Evolutionary conservation across 2,797 vertebrate genomes (phyloP).

Genomic region (Chelonia mydas): DNA sequence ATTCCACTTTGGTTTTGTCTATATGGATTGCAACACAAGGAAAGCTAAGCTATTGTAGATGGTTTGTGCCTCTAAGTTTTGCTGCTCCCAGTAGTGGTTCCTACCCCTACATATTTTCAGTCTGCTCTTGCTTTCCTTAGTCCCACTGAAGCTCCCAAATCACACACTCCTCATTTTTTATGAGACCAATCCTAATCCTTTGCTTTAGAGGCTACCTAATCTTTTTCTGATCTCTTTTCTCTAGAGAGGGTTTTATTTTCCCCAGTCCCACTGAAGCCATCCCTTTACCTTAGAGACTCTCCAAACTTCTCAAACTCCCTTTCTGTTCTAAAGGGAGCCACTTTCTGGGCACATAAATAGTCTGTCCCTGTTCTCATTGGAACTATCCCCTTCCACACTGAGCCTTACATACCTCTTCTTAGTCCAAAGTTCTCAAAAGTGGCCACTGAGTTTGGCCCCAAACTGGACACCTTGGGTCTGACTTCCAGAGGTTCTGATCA

Average conservation of each 20-base stretch:
- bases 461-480: fast-evolving
- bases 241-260: not conserved
- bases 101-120: not conserved
- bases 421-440: not conserved
- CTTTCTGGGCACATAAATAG: not conserved
- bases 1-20: not conserved
- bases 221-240: not conserved
- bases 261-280: not conserved
- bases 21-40: not conserved
- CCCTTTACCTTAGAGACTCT: not conserved
- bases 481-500: not conserved
- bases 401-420: not conserved
- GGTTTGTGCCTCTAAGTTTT: not conserved
- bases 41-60: not conserved
- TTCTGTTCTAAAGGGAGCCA: not conserved
- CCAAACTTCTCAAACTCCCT: not conserved
- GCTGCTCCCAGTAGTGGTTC: not conserved
- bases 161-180: not conserved
- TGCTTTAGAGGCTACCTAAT: not conserved
- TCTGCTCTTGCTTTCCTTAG: not conserved
- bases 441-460: not conserved
- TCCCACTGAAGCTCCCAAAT: not conserved
- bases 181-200: not conserved
- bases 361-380: not conserved
- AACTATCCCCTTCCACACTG: not conserved